Evolutionary conservation across 2,113 vertebrate species (phyloP).

Genomic region (Sapajus apella): DNA sequence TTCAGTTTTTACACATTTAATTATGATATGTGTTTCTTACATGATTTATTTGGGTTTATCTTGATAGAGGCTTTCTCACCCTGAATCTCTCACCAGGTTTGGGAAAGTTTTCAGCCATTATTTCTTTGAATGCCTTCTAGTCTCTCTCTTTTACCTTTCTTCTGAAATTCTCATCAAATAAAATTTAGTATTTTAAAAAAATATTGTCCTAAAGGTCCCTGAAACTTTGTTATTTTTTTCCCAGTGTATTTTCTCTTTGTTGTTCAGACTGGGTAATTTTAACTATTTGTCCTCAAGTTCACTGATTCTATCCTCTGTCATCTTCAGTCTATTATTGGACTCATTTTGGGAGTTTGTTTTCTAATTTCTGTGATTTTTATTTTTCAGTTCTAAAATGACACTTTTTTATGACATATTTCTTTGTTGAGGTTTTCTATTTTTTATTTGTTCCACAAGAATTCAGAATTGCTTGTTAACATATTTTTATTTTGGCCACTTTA

Average conservation of each 20-base stretch:
- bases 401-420: not conserved
- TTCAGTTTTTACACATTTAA: not conserved
- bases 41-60: not conserved
- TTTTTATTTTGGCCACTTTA: not conserved
- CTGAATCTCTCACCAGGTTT: not conserved
- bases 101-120: not conserved
- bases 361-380: not conserved
- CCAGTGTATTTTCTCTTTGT: not conserved
- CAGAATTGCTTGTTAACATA: not conserved
- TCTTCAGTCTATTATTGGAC: not conserved
- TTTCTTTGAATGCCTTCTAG: not conserved
- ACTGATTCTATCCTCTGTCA: not conserved
- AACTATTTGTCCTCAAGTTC: not conserved
- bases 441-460: not conserved
- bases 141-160: not conserved
- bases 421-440: not conserved
- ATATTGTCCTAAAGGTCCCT: too few species aligned
- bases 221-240: not conserved
- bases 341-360: not conserved
- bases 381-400: not conserved
- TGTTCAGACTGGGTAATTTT: not conserved
- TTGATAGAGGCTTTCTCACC: not conserved
- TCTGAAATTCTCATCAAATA: not conserved
- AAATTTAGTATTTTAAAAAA: not conserved
- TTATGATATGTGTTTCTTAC: not conserved